phyloP scores from a whole-genome alignment of 2,113 vertebrate species.

The Leucosticte australis region DNA sequence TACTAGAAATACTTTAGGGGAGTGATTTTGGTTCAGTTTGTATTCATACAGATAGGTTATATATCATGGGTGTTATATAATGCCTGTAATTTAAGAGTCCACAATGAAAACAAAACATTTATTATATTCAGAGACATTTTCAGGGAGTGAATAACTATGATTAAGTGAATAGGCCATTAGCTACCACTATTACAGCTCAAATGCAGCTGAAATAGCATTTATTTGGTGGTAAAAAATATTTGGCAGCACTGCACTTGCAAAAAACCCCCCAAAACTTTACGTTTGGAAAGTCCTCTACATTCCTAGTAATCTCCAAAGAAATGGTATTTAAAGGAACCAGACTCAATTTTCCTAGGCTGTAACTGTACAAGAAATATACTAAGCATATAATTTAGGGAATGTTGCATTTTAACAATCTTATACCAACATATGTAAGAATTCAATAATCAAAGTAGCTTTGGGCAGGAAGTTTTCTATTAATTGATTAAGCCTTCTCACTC shows the following conservation, averaged over 20 bases:
- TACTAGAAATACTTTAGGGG: neutral
- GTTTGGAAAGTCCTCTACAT: conserved; percentile 12
- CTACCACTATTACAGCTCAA: neutral
- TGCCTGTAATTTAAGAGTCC: conserved; percentile 3
- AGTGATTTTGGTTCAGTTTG: neutral
- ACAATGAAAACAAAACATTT: conserved; percentile 25
- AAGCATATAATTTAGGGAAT: neutral
- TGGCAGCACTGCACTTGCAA: neutral
- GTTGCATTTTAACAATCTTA: neutral
- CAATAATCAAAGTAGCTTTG: neutral
- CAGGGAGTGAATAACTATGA: neutral
- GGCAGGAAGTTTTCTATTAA: neutral
- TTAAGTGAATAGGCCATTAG: neutral
- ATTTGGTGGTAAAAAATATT: neutral
- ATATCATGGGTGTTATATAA: conserved; percentile 16
- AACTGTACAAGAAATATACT: neutral
- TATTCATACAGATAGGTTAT: neutral
- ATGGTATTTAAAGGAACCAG: conserved; percentile 16
- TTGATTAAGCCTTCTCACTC: neutral
- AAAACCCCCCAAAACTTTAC: neutral
- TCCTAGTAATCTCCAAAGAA: neutral
- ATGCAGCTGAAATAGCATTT: conserved; percentile 8
- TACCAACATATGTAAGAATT: neutral
- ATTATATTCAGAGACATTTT: conserved; percentile 23
- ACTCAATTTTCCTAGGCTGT: neutral